Evolutionary conservation across 2,113 vertebrate species (phyloP).

Genomic region (Ibidorhyncha struthersii): DNA sequence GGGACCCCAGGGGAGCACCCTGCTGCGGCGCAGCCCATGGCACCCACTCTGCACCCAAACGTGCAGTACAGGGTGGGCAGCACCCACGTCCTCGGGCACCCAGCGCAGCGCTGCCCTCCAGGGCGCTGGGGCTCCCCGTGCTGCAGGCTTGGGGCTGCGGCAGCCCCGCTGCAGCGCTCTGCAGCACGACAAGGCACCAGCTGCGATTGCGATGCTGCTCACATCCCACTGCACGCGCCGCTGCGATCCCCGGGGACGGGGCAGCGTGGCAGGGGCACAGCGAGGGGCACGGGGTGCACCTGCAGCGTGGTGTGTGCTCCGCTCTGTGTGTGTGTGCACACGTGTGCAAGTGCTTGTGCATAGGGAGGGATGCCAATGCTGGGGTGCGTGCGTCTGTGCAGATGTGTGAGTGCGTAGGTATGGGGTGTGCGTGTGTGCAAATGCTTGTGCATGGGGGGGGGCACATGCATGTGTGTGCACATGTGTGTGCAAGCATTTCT

Average conservation of each 20-base stretch:
- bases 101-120: not conserved
- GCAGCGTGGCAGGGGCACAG: not conserved
- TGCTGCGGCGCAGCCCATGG: accelerated
- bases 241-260: not conserved
- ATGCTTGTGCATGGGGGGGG: not conserved
- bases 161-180: not conserved
- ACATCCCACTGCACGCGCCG: not conserved
- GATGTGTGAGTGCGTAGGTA: too few species aligned
- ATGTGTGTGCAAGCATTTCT: too few species aligned
- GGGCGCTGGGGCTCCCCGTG: not conserved
- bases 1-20: too few species aligned
- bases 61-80: not conserved
- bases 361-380: too few species aligned
- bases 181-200: accelerated
- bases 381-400: accelerated
- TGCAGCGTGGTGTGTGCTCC: not conserved
- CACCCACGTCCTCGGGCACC: not conserved
- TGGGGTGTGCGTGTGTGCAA: not conserved
- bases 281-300: not conserved
- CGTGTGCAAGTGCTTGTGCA: not conserved
- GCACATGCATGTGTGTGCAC: too few species aligned
- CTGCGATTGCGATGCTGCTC: not conserved
- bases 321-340: too few species aligned
- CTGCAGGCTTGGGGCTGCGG: not conserved
- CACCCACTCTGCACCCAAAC: not conserved